These are phyloP conservation scores for Parapristionchus giblindavisi DNA, from an alignment of 2,888 invertebrate genomes.

Conservation along the genomic window DNA sequence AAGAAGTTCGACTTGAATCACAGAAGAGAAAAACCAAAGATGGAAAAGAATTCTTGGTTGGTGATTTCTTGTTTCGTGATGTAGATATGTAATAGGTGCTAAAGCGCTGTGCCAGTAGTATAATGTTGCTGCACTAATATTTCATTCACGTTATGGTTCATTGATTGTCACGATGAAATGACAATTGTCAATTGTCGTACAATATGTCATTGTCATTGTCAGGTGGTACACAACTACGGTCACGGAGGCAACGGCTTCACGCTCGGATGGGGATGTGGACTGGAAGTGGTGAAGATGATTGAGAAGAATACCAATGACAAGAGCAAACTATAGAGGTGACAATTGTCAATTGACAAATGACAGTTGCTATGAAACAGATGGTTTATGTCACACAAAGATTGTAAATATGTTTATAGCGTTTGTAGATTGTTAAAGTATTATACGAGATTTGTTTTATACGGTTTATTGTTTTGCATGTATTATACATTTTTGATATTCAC, in stretches of 20 bases:
- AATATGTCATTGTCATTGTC: constrained; percentile 24
- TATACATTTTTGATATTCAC: too few species aligned
- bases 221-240: constrained; percentile 63
- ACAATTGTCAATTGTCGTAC: not conserved
- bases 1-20: constrained; percentile 50
- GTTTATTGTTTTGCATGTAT: too few species aligned
- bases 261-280: constrained; percentile 63
- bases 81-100: not conserved
- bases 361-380: too few species aligned
- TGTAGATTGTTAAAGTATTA: too few species aligned
- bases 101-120: not conserved
- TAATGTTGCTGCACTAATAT: too few species aligned
- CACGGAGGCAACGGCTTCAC: constrained; percentile 66
- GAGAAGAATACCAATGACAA: too few species aligned
- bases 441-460: too few species aligned
- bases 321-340: too few species aligned
- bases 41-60: constrained; percentile 45
- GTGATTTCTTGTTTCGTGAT: not conserved
- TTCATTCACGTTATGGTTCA: not conserved
- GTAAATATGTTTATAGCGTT: too few species aligned
- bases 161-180: not conserved
- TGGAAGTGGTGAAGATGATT: constrained; percentile 42
- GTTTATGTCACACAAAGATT: too few species aligned
- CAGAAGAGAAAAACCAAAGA: constrained; percentile 39
- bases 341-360: too few species aligned